Evolutionary conservation across 2,888 invertebrate species (phyloP).

Genomic region (Silvanus unidentatus): DNA sequence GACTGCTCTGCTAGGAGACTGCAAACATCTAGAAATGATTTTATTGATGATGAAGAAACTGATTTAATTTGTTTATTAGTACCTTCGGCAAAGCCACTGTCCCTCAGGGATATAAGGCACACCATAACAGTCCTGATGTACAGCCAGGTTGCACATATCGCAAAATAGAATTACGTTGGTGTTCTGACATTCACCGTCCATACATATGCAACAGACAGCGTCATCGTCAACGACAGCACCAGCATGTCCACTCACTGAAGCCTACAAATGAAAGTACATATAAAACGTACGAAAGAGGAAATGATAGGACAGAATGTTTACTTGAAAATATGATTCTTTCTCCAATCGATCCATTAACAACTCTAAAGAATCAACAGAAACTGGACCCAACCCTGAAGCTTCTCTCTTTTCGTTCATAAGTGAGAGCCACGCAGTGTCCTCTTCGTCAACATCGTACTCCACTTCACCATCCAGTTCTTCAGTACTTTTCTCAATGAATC

Average conservation of each 20-base stretch:
- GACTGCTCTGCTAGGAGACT: slow-evolving; percentile 92
- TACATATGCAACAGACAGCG: slow-evolving; percentile 97
- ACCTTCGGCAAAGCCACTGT: slow-evolving; percentile 87
- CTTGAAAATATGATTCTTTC: slow-evolving; percentile 94
- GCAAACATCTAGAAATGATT: slow-evolving; percentile 64
- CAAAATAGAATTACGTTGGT: slow-evolving; percentile 98
- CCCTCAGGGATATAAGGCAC: slow-evolving; percentile 59
- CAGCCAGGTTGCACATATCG: slow-evolving; percentile 99
- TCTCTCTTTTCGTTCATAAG: slow-evolving; percentile 80
- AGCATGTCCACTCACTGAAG: slow-evolving; percentile 61
- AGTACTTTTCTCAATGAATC: slow-evolving; percentile 89
- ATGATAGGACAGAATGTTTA: slow-evolving; percentile 29
- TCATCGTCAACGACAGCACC: slow-evolving; percentile 90
- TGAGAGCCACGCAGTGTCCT: slow-evolving; percentile 91
- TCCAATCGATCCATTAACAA: slow-evolving; percentile 96
- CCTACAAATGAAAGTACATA: slow-evolving; percentile 42
- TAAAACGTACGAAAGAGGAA: too few relatives aligned
- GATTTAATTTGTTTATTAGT: slow-evolving; percentile 1
- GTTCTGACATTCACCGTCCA: slow-evolving; percentile 98
- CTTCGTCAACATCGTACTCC: slow-evolving; percentile 98
- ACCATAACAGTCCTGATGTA: slow-evolving; percentile 98
- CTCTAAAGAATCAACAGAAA: slow-evolving; percentile 88
- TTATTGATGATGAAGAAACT: neutral
- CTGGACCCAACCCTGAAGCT: slow-evolving; percentile 62
- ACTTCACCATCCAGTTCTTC: slow-evolving; percentile 90